A percentile compares a stretch with the other conserved stretches of the same genome.
Conservation (phyloP, 1,140 invertebrate species). For the Lasaia peninsularis region DNA sequence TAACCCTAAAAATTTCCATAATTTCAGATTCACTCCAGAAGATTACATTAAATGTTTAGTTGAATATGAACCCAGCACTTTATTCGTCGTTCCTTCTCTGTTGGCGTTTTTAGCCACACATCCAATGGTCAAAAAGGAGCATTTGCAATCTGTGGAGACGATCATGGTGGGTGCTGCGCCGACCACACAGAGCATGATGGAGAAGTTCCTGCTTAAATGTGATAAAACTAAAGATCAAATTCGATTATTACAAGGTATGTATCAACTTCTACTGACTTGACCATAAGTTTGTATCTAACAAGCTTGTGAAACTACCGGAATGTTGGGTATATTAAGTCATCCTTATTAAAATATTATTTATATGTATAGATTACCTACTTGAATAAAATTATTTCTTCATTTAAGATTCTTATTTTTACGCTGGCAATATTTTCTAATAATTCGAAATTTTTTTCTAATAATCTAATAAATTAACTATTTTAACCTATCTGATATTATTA, state of each 20-base stretch:
- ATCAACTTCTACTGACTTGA: too few relatives aligned
- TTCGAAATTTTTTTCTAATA: too few relatives aligned
- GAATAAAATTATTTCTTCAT: too few relatives aligned
- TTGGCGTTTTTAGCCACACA: constrained; percentile 82
- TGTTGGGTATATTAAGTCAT: too few relatives aligned
- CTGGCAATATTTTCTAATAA: too few relatives aligned
- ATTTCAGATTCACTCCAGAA: constrained; percentile 81
- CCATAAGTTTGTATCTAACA: too few relatives aligned
- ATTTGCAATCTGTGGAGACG: constrained; percentile 77
- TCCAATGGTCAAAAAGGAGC: constrained; percentile 79
- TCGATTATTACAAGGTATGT: constrained; percentile 80
- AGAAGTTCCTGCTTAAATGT: constrained; percentile 78
- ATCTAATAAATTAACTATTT: too few relatives aligned
- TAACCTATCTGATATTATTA: too few relatives aligned
- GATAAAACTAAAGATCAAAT: constrained; percentile 76
- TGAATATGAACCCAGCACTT: constrained; percentile 79
- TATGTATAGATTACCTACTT: too few relatives aligned
- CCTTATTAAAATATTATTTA: not conserved
- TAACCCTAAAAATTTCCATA: too few relatives aligned
- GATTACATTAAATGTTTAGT: constrained; percentile 80
- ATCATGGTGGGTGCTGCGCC: constrained; percentile 82
- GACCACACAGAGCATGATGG: constrained; percentile 79
- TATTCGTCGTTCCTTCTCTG: constrained; percentile 84
- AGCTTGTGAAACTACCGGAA: too few relatives aligned
- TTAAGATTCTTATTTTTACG: too few relatives aligned